Conservation (phyloP, 23 tunicate genomes). For the Botrylloides violaceus region DNA sequence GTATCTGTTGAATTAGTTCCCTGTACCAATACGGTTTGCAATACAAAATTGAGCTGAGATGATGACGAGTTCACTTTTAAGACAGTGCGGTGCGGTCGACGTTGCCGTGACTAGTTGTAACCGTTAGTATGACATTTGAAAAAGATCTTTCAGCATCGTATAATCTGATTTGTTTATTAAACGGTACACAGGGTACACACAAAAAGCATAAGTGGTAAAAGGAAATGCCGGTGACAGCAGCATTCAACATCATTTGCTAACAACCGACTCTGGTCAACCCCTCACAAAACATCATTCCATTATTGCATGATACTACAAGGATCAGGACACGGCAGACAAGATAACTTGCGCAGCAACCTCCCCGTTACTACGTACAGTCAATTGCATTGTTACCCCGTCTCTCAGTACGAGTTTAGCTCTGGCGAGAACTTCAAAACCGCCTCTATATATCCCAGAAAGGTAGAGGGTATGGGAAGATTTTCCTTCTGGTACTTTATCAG, state of each 20-base stretch:
- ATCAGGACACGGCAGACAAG: conserved; percentile 50
- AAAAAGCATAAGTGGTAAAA: too few species aligned
- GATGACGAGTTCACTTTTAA: background rate
- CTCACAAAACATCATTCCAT: too few species aligned
- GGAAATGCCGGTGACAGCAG: too few species aligned
- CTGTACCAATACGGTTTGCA: conserved; percentile 41
- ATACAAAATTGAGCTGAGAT: conserved; percentile 3
- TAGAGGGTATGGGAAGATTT: conserved; percentile 65
- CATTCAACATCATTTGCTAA: too few species aligned
- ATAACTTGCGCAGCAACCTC: conserved; percentile 69
- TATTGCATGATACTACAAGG: too few species aligned
- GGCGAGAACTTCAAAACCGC: conserved; percentile 86
- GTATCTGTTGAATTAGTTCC: conserved; percentile 23
- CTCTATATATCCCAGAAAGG: conserved; percentile 88
- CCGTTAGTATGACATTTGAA: too few species aligned
- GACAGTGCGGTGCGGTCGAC: too few species aligned
- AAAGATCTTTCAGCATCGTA: too few species aligned
- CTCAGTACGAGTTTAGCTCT: conserved; percentile 82
- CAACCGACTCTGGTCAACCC: too few species aligned
- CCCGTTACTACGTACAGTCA: conserved; percentile 85
- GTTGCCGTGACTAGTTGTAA: too few species aligned
- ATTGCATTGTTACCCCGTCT: conserved; percentile 95
- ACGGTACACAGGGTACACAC: too few species aligned
- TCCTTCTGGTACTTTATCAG: conserved; percentile 91
- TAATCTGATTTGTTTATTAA: too few species aligned